phyloP scores from a whole-genome alignment of 2,888 invertebrate genomes.

The Palloptera scutellata region DNA sequence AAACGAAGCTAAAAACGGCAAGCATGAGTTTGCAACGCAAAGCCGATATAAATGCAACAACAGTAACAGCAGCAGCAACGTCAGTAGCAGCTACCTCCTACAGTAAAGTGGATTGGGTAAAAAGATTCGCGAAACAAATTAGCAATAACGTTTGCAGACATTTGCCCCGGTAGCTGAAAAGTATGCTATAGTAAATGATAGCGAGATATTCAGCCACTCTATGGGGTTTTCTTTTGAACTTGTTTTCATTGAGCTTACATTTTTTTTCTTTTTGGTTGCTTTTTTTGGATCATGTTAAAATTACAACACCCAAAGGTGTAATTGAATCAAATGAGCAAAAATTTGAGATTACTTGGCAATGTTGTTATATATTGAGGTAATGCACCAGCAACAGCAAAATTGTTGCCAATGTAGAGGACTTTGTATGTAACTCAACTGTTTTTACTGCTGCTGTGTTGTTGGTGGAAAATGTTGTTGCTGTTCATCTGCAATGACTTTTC shows the following conservation, averaged over 20 bases:
- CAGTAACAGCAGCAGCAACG: neutral
- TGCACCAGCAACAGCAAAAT: no score
- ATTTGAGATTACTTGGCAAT: slow-evolving; percentile 29
- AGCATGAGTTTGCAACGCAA: slow-evolving; percentile 25
- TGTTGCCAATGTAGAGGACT: no score
- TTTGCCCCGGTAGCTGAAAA: slow-evolving; percentile 4
- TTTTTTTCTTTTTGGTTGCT: slow-evolving; percentile 7
- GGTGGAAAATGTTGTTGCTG: no score
- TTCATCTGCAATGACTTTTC: no score
- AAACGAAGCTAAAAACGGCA: slow-evolving; percentile 2
- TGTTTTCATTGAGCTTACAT: neutral
- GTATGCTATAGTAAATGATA: slow-evolving; percentile 10
- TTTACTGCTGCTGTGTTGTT: no score
- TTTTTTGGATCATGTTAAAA: slow-evolving; percentile 41
- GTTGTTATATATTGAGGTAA: slow-evolving; percentile 9
- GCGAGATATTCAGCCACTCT: neutral
- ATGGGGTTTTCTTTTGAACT: slow-evolving; percentile 9
- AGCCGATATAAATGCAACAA: slow-evolving; percentile 24
- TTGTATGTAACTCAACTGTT: no score
- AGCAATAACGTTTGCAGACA: slow-evolving; percentile 24
- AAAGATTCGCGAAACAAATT: slow-evolving; percentile 32
- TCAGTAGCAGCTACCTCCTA: neutral
- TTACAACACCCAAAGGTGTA: slow-evolving; percentile 62
- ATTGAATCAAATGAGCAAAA: slow-evolving; percentile 60
- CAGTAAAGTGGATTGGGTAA: neutral